These are phyloP conservation scores for Jordanella pulchra DNA, from an alignment of 2,797 vertebrate genomes.

Conservation along the genomic window DNA sequence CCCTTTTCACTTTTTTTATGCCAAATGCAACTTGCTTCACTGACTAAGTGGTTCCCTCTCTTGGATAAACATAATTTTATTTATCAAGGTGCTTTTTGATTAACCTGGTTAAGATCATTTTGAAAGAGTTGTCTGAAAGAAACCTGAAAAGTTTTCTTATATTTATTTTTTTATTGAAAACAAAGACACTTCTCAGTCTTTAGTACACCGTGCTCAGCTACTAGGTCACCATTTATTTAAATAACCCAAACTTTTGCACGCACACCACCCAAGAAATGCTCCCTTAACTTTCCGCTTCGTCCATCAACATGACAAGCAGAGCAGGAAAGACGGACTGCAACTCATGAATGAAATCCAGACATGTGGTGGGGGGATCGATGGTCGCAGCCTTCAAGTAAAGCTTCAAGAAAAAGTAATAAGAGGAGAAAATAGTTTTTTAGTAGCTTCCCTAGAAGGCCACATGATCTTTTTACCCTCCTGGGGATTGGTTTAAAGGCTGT, in stretches of 20 bases:
- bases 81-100: constrained; percentile 39
- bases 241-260: neutral
- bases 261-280: neutral
- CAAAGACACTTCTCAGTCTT: constrained; percentile 3
- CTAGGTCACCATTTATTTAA: neutral
- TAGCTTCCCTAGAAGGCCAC: constrained; percentile 65
- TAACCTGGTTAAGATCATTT: constrained; percentile 28
- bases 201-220: neutral
- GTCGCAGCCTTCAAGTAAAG: constrained; percentile 27
- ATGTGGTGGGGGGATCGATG: constrained; percentile 10
- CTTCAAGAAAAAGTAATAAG: constrained; percentile 32
- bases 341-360: constrained; percentile 36
- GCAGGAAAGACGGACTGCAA: constrained; percentile 34
- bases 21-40: constrained; percentile 17
- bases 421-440: constrained; percentile 37
- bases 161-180: neutral
- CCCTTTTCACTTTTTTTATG: constrained; percentile 11
- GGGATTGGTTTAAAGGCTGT: constrained; percentile 54
- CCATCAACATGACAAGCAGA: constrained; percentile 31
- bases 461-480: constrained; percentile 60
- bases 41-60: constrained; percentile 28
- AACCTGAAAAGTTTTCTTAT: too few relatives aligned
- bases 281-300: neutral
- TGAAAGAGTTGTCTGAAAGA: neutral
- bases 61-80: constrained; percentile 29